Evolutionary conservation across 2,113 vertebrate species (phyloP), one percentile per base, ranked within the genome.

Genomic region (Apistogramma diplotaenia): DNA sequence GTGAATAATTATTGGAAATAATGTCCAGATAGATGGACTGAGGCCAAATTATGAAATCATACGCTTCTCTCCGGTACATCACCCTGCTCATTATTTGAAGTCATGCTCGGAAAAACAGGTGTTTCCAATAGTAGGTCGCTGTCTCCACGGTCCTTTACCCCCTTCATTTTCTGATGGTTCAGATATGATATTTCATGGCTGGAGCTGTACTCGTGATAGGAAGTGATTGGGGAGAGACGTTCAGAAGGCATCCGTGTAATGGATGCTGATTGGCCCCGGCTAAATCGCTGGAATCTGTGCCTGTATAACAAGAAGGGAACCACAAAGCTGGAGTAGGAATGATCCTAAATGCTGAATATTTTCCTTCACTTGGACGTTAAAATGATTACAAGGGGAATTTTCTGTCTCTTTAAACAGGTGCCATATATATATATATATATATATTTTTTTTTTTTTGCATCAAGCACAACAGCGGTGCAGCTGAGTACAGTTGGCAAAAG

Each of bases 11-110:
- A 89, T 91, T 91, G 89, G 82, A 93, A 95, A 94, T 91, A 92
- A 92, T 90, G 78, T 93, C 91, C 87, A 93, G 89, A 92, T 85
- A 89, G 78, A 84, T 92, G 92, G 92, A 91, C 23, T 2, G 2
- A 5, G 37, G 93, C 94, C 94, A 95, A 95, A 94, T 94, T 88
- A 87, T 93, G 92, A 95, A 95, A 94, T 95, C 93, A 94, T 94
- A 89, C 77, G 70, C 85, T 83, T 79, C 87, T 91, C 85, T 85
- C 83, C 70, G 70, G 84, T 89, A 54, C 82, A 91, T 93, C 89
- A 70, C 84, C 56, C 79, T 4, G 86, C 91, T 94, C 92, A 94
- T 94, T 95, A 94, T 91, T 90, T 90, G 73, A 90, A 88, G 89
- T 91, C 90, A 86, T 84, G 90, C 79, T 91, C 83, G 89, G 85